Evolutionary conservation across 1,140 invertebrate species (phyloP), one percentile per base, ranked within the genome.

Genomic region (Anastrepha ludens): DNA sequence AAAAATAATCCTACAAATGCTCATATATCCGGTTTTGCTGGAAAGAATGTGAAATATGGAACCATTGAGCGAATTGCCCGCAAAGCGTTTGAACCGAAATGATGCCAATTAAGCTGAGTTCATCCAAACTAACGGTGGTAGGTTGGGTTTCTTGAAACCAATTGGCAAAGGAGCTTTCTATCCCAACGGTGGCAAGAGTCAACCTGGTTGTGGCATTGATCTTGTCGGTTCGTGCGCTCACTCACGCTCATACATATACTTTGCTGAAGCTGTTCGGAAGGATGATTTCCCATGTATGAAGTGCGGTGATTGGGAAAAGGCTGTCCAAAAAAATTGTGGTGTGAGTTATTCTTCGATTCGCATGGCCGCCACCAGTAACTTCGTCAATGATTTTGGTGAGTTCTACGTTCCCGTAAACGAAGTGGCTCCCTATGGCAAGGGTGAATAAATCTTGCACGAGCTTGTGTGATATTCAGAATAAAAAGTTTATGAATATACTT

Each of bases 121-220:
- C 0, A 95, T 96, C 85, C 95, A 96, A 89, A 95, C 95, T 7
- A 94, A 95, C 86, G 94, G 93, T 11, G 94, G 94, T 17, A 55
- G 87, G 11, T 88, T 95, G 2, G 94, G 94, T 13, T 94, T 94
- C 90, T 55, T 93, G 2, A 91, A 94, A 62, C 92, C 93, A 5
- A 89, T 94, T 8, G 94, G 94, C 62, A 91, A 93, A 88, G 90
- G 92, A 3, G 95, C 95, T 89, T 96, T 95, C 88, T 95, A 93
- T 88, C 94, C 94, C 2, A 95, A 95, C 88, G 94, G 95, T 3
- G 94, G 94, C 11, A 86, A 85, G 8, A 55, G 87, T 0, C 95
- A 96, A 90, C 94, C 94, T 4, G 95, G 95, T 13, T 96, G 95
- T 81, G 88, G 95, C 8, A 0, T 88, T 0, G 89, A 92, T 86